Percentiles rank a stretch among this genome's conserved stretches.
Conservation (phyloP, 2,888 invertebrate genomes). For the Antheraea assamensis region DNA sequence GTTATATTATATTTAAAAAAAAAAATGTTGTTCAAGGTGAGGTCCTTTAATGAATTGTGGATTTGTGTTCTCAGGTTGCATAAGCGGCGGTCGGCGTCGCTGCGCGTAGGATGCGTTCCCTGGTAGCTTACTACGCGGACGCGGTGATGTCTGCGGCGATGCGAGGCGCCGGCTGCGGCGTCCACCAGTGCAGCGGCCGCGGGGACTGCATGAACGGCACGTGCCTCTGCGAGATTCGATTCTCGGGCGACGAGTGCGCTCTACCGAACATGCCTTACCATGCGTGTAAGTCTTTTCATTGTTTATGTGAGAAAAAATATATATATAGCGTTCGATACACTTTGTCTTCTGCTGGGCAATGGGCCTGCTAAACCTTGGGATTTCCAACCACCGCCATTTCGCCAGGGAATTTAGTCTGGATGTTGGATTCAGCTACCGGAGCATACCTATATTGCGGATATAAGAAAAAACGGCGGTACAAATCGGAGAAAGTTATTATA, state of each 20-base stretch:
- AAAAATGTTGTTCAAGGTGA: too few species aligned
- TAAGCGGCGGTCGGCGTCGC: slow-evolving; percentile 60
- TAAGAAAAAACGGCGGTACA: too few species aligned
- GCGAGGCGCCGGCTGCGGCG: slow-evolving; percentile 82
- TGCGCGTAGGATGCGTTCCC: slow-evolving; percentile 70
- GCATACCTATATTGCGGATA: too few species aligned
- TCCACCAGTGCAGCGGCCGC: slow-evolving; percentile 91
- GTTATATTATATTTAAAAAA: too few species aligned
- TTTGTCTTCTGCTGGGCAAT: too few species aligned
- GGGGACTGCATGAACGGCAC: slow-evolving; percentile 96
- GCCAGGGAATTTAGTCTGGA: too few species aligned
- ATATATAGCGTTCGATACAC: too few species aligned
- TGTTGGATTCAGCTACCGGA: too few species aligned
- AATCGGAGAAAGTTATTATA: too few species aligned
- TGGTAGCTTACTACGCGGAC: slow-evolving; percentile 76
- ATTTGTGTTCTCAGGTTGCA: slow-evolving; percentile 45
- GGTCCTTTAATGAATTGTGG: not conserved
- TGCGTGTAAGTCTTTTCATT: slow-evolving; percentile 47
- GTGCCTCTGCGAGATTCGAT: slow-evolving; percentile 94
- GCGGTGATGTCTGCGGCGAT: slow-evolving; percentile 71
- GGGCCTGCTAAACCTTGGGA: too few species aligned
- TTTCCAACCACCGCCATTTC: too few species aligned
- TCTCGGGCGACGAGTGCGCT: slow-evolving; percentile 91
- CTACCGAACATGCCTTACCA: slow-evolving; percentile 91
- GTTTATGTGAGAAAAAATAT: too few species aligned